Conservation (phyloP, 2,113 vertebrate genomes). For the Melanocharis versteri region DNA sequence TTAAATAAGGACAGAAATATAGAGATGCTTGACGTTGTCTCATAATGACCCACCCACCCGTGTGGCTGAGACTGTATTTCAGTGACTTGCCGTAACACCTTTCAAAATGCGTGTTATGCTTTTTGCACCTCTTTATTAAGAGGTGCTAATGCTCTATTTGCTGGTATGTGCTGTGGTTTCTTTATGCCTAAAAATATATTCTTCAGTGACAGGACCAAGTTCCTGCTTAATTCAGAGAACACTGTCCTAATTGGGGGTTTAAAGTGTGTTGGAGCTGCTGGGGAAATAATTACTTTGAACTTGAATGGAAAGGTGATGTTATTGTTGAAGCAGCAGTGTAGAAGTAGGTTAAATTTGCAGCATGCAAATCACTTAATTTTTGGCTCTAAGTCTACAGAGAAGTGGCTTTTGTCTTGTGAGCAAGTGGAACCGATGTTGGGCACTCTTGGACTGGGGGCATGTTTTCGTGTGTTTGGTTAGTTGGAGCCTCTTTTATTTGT, state of each 20-base stretch:
- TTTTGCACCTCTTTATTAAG: neutral
- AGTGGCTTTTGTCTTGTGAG: neutral
- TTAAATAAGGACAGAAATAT: neutral
- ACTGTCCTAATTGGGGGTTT: neutral
- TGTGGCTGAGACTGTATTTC: neutral
- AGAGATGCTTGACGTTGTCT: neutral
- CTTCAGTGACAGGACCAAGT: neutral
- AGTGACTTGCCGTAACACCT: neutral
- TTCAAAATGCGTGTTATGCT: neutral
- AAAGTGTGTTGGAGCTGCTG: neutral
- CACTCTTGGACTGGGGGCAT: neutral
- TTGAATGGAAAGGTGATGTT: neutral
- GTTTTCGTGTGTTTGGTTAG: slow-evolving; percentile 14
- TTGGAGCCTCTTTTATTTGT: slow-evolving; percentile 51
- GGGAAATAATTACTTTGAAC: neutral
- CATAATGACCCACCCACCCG: neutral
- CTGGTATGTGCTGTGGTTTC: neutral
- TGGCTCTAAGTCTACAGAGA: neutral
- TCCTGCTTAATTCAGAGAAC: neutral
- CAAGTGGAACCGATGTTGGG: neutral
- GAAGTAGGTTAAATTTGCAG: slow-evolving; percentile 10
- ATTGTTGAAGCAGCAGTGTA: neutral
- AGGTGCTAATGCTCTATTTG: neutral
- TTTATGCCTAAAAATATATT: neutral
- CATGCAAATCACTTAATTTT: neutral